Conservation (phyloP, 2,888 invertebrate genomes). For the Octonoba sinensis region DNA sequence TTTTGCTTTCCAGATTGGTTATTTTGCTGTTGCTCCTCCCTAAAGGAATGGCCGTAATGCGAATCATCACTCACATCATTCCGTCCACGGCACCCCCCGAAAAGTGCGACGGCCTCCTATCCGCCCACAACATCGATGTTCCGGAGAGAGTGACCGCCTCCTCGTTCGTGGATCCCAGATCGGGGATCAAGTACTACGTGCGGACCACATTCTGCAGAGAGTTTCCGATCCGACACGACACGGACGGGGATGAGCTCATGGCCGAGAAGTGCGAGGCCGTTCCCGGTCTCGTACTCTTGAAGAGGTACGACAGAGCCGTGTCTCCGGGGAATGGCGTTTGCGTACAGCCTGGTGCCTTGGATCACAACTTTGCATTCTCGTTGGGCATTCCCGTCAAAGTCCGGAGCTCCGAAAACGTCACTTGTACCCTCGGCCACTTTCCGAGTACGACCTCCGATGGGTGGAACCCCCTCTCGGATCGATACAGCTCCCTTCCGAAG, state of each 20-base stretch:
- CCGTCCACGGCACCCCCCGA: neutral
- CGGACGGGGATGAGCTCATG: neutral
- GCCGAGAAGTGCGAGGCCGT: neutral
- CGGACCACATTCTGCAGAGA: conserved; percentile 22
- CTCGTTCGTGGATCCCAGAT: neutral
- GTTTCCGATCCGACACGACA: neutral
- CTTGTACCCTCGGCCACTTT: neutral
- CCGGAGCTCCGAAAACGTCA: conserved; percentile 1
- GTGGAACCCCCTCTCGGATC: too few species aligned
- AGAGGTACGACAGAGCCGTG: conserved; percentile 9
- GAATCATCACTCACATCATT: conserved; percentile 21
- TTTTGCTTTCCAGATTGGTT: too few species aligned
- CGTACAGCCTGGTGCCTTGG: neutral
- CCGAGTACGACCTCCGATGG: conserved; percentile 5
- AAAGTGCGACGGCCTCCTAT: neutral
- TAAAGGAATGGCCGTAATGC: conserved; percentile 5
- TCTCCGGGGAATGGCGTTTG: neutral
- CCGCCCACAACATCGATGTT: neutral
- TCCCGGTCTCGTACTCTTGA: neutral
- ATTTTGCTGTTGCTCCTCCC: too few species aligned
- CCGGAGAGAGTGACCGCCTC: neutral
- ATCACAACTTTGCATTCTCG: neutral
- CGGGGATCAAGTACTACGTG: neutral
- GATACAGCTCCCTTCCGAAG: neutral
- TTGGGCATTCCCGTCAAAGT: neutral